Conservation (phyloP, 2,797 vertebrate genomes). For the Adelosebastes latens region DNA sequence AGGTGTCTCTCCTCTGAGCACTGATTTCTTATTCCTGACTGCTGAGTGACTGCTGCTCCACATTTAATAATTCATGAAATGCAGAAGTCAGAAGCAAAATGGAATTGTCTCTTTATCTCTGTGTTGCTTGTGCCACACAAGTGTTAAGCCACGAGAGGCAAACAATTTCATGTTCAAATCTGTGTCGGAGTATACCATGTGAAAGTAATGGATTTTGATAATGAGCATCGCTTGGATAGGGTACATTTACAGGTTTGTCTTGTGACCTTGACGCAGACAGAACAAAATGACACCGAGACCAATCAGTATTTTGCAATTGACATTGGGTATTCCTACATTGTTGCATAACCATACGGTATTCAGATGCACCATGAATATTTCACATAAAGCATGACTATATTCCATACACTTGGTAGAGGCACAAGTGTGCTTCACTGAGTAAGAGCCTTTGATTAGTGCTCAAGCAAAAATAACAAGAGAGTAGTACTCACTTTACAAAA, state of each 20-base stretch:
- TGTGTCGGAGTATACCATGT: not conserved
- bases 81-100: conserved; percentile 27
- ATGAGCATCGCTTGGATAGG: not conserved
- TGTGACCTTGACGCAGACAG: not conserved
- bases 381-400: conserved; percentile 13
- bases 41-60: conserved; percentile 44
- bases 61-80: conserved; percentile 62
- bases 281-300: not conserved
- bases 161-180: conserved; percentile 4
- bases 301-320: not conserved
- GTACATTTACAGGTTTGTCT: not conserved
- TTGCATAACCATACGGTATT: not conserved
- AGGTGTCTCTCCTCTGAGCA: conserved; percentile 23
- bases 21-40: conserved; percentile 44
- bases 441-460: conserved; percentile 12
- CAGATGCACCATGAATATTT: conserved; percentile 15
- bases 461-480: conserved; percentile 23
- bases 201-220: not conserved
- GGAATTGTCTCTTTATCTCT: conserved; percentile 20
- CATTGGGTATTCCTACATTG: not conserved
- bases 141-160: not conserved
- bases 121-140: not conserved
- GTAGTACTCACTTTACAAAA: not conserved
- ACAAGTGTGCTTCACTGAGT: conserved; percentile 8
- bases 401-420: not conserved